A percentile compares a stretch with the other conserved stretches of the same genome.
phyloP scores from a whole-genome alignment of 2,888 invertebrate species.

The Macaria notata region DNA sequence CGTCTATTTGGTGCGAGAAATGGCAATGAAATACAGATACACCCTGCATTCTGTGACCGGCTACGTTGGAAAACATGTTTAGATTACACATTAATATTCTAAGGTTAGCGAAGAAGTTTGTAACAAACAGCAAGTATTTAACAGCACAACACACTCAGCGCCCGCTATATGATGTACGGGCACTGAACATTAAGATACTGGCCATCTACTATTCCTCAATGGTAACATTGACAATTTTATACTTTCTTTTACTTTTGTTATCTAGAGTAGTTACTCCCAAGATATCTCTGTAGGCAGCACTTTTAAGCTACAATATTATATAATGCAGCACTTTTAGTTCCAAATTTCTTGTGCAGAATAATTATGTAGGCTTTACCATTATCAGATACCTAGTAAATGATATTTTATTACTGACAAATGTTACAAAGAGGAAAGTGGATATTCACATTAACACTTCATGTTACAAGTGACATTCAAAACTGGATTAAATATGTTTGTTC shows the following conservation, averaged over 20 bases:
- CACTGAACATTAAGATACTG: conserved; percentile 34
- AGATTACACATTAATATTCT: conserved; percentile 47
- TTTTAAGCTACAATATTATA: too few relatives aligned
- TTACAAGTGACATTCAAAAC: conserved; percentile 43
- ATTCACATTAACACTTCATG: conserved; percentile 38
- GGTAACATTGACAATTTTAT: too few relatives aligned
- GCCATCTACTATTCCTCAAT: too few relatives aligned
- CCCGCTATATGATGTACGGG: conserved; percentile 45
- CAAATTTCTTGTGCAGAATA: too few relatives aligned
- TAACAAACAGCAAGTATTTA: conserved; percentile 61
- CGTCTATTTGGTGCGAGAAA: conserved; percentile 49
- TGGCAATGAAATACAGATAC: conserved; percentile 52
- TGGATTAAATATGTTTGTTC: conserved; percentile 36
- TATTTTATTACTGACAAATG: too few relatives aligned
- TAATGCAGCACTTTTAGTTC: too few relatives aligned
- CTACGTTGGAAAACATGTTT: conserved; percentile 41
- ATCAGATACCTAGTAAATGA: too few relatives aligned
- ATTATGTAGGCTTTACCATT: too few relatives aligned
- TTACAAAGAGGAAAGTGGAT: too few relatives aligned
- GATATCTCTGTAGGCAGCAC: too few relatives aligned
- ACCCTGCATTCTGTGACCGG: conserved; percentile 54
- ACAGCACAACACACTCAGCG: conserved; percentile 56
- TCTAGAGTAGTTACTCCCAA: too few relatives aligned
- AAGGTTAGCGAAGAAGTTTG: conserved; percentile 51
- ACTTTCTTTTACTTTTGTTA: too few relatives aligned